Percentiles rank a stretch among this genome's conserved stretches.
Evolutionary conservation across 2,797 vertebrate species (phyloP).

Genomic region (Semaprochilodus insignis): DNA sequence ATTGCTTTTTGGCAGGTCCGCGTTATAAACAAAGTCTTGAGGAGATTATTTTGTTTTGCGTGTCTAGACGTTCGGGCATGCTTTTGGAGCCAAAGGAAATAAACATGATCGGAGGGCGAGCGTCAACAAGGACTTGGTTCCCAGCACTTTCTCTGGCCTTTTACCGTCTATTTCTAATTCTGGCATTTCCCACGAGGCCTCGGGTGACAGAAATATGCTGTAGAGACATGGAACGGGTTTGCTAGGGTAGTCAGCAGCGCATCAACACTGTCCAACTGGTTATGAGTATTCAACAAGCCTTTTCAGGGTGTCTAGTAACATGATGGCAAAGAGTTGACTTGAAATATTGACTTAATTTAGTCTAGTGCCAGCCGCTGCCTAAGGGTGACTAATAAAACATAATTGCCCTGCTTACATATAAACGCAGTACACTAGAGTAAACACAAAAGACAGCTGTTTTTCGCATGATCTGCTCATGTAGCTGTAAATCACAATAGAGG

Average conservation of each 20-base stretch:
- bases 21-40: constrained; percentile 46
- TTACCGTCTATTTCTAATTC: constrained; percentile 76
- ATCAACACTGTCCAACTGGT: constrained; percentile 51
- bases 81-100: constrained; percentile 63
- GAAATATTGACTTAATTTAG: constrained; percentile 28
- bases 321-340: constrained; percentile 35
- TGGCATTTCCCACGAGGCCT: constrained; percentile 74
- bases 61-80: constrained; percentile 62
- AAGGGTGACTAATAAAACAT: constrained; percentile 40
- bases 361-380: constrained; percentile 22
- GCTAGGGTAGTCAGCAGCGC: constrained; percentile 40
- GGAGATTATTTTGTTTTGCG: constrained; percentile 56
- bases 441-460: not conserved
- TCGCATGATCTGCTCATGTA: not conserved
- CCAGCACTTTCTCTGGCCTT: constrained; percentile 75
- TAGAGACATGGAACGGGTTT: constrained; percentile 55
- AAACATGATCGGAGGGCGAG: constrained; percentile 67
- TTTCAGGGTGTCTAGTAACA: constrained; percentile 34
- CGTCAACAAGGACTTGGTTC: constrained; percentile 73
- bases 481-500: not conserved
- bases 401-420: constrained; percentile 10
- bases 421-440: not conserved
- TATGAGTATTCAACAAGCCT: constrained; percentile 32
- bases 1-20: not conserved
- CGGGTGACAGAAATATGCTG: constrained; percentile 66